Base-by-base conservation (phyloP, 2,797 vertebrate genomes). In the Sarcophilus harrisii region DNA sequence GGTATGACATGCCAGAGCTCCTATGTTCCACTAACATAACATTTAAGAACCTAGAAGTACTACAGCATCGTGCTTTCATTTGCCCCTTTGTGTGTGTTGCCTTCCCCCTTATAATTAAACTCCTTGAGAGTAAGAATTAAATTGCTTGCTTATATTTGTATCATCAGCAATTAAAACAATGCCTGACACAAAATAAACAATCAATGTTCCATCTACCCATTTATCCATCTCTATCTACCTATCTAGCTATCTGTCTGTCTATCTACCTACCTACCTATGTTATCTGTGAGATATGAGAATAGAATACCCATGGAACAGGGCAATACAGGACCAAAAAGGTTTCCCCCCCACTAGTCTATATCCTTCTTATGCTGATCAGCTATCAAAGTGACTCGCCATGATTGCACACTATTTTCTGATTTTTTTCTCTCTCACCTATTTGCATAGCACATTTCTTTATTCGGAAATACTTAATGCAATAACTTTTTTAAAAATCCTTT, bases 401-500 rank as follows among this genome's bases (percentile, higher is more conserved):
- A 89, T 38, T 45, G 13, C 29, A 94, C 58, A 58, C 57, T 93
- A 21, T 94, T 95, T 94, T 95, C 92, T 95, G 66, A 95, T 62
- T 62, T 62, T 55, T 94, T 49, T 49, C 4, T 58, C 58, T 92
- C 60, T 95, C 58, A 59, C 45, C 90, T 54, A 11, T 49, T 81
- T 87, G 16, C 60, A 62, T 12, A 62, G 60, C 30, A 62, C 30
- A 62, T 62, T 62, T 62, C 14, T 62, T 62, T 62, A 32, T 62
- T 62, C 30, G 32, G 60, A 62, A 13, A 62, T 62, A 62, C 89
- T 94, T 90, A 93, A 92, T 59, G n/a, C 91, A 91, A 81, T 30
- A 28, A 45, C 45, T 58, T 66, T 49, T 38, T 4, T 58, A 62
- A 38, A 91, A 13, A 28, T n/a, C 32, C 89, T 30, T 60, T 66